Conservation (phyloP, 2,888 invertebrate species). For the Galerucella pusilla region DNA sequence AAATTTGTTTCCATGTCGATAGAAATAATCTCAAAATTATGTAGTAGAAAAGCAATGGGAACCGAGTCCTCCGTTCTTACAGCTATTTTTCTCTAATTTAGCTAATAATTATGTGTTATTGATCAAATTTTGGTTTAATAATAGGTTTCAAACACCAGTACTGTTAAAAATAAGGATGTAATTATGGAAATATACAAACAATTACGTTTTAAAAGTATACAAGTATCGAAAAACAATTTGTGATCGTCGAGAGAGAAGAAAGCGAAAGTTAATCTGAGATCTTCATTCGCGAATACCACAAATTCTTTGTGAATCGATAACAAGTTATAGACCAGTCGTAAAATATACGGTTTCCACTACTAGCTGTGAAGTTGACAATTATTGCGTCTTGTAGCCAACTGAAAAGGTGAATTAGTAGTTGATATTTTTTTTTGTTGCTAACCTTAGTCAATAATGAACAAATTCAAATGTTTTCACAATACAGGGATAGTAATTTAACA, state of each 20-base stretch:
- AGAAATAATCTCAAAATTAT: no score
- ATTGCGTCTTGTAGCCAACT: no score
- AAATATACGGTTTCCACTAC: not conserved
- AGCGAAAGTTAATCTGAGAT: constrained; percentile 27
- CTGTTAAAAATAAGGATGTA: not conserved
- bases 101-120: not conserved
- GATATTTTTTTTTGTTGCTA: no score
- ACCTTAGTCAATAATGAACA: no score
- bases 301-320: constrained; percentile 25
- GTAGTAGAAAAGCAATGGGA: not conserved
- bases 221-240: constrained; percentile 22
- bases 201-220: not conserved
- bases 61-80: not conserved
- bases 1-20: no score
- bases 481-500: no score
- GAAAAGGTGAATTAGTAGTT: no score
- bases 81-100: not conserved
- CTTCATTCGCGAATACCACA: constrained; percentile 27
- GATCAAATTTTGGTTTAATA: not conserved
- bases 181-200: not conserved
- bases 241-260: constrained; percentile 23
- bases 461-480: no score
- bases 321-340: constrained; percentile 16
- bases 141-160: not conserved
- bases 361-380: no score